Evolutionary conservation across 2,888 invertebrate genomes (phyloP), one percentile per base, ranked within the genome.

Genomic region (Parnassius glacialis): DNA sequence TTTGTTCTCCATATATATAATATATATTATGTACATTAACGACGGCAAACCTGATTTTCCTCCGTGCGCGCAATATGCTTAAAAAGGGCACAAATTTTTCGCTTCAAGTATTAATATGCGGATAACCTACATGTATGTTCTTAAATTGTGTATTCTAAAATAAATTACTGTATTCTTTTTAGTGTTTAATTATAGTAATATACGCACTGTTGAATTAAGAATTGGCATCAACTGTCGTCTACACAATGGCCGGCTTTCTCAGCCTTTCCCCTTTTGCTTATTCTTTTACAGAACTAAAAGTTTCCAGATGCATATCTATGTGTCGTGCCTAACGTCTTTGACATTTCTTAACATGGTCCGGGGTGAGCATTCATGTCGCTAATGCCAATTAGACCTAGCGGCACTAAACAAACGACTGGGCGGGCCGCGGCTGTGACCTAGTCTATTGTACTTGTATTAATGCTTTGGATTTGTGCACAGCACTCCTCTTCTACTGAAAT

Each of bases 321-420:
- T 44, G 44, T 59, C 62, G 62, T 62, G 62, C 62, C 55, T 54
- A 62, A 62, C 62, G 62, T 59, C 51, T 59, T 62, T 62, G 62
- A 59, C 62, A 62, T 62, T 62, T 59, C 62, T 62, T 13, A 55
- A 62, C 51, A 62, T 42, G 62, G 62, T 52, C 34, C 47, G 58
- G 52, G 62, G 62, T 62, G 62, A 62, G 55, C 45, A 20, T 12
- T 42, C 50, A 52, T 59, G 62, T 59, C 62, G 12, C 55, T 42
- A 45, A 12, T 57, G 57, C 58, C 55, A 63, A 63, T 63, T 63
- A 59, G 58, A 41, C 41, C 52, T 58, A 55, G 58, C 53, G 10
- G 48, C 16, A 48, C 43, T 42, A 48, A 20, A 57, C 43, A 56
- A 61, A 56, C 61, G 34, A 52, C 61, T 43, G 52, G 61, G 41